Evolutionary conservation across 2,113 vertebrate species (phyloP), one percentile per base, ranked within the genome.

Genomic region (Actenoides hombroni): DNA sequence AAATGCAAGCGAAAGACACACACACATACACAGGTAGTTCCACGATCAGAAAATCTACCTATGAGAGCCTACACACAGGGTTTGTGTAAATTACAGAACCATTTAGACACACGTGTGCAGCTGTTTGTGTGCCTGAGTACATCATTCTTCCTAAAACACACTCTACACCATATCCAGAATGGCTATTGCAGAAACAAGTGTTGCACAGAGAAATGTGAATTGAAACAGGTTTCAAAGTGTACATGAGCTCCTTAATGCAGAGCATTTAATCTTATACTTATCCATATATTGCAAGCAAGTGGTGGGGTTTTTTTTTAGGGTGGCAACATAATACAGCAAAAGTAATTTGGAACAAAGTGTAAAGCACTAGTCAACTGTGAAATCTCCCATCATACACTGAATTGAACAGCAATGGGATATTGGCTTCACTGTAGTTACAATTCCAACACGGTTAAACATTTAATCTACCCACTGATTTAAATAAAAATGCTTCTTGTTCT

Each of bases 331-430:
- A 94, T 70, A 85, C 28, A 86, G 74, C 13, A 83, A 75, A 95
- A 92, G 60, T 94, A 84, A 97, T 96, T 67, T 94, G 83, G 97
- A 96, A 64, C 73, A 93, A 95, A 88, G 83, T 56, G n/a, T 61
- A 94, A 97, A 96, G 78, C 87, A 90, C 88, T 88, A 95, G 78
- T 96, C 95, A 97, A 44, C 90, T 95, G 89, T 97, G 90, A 98
- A 96, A 97, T 95, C 74, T 94, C 80, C 88, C 85, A 96, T 94
- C 97, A 88, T 20, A 75, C 78, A 96, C 71, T 57, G 81, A 97
- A 96, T 78, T 90, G 80, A 96, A 95, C 48, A 94, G 37, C 82
- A 92, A 67, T 29, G 63, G 90, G 70, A 88, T 92, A 92, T 57
- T 88, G 83, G 63, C 95, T 84, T 93, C 65, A n/a, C 65, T 82